Evolutionary conservation across 2,797 vertebrate genomes (phyloP).

Genomic region (Xyrichtys novacula): DNA sequence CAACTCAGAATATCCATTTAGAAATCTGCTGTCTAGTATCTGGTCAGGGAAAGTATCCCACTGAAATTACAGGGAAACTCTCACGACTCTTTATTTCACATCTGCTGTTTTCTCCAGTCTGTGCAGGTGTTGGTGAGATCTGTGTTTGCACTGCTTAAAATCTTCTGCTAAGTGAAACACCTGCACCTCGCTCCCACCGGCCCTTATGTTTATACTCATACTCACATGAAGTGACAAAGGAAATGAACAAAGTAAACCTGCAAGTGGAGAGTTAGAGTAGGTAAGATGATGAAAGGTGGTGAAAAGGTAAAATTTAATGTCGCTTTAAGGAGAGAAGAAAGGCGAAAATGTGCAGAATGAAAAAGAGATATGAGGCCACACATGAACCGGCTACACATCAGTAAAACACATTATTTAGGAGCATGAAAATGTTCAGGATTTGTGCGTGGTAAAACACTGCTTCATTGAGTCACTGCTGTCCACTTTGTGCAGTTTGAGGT

Average conservation of each 20-base stretch:
- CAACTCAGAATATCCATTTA: slow-evolving; percentile 13
- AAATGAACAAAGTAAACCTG: slow-evolving; percentile 16
- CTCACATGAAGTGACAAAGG: background rate
- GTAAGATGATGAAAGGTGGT: slow-evolving; percentile 35
- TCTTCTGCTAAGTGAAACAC: background rate
- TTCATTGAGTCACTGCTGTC: background rate
- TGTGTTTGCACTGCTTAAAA: background rate
- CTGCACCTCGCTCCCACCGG: background rate
- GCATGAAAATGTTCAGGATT: background rate
- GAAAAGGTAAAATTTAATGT: slow-evolving; percentile 27
- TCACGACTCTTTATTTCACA: background rate
- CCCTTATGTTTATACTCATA: slow-evolving; percentile 7
- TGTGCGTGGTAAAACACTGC: background rate
- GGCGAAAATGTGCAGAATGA: background rate
- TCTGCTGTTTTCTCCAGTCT: background rate
- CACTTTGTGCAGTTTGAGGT: slow-evolving; percentile 18
- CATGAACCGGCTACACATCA: background rate
- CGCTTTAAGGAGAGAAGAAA: slow-evolving; percentile 3
- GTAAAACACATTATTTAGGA: slow-evolving; percentile 13
- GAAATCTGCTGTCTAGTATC: background rate
- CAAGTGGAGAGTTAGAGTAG: slow-evolving; percentile 2
- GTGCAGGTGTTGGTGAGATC: no score
- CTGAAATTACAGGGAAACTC: background rate
- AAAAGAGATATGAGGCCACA: slow-evolving; percentile 15
- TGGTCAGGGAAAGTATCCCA: background rate